These are phyloP conservation scores for Sycophaga agraensis DNA, from an alignment of 1,140 invertebrate species.

Conservation along the genomic window DNA sequence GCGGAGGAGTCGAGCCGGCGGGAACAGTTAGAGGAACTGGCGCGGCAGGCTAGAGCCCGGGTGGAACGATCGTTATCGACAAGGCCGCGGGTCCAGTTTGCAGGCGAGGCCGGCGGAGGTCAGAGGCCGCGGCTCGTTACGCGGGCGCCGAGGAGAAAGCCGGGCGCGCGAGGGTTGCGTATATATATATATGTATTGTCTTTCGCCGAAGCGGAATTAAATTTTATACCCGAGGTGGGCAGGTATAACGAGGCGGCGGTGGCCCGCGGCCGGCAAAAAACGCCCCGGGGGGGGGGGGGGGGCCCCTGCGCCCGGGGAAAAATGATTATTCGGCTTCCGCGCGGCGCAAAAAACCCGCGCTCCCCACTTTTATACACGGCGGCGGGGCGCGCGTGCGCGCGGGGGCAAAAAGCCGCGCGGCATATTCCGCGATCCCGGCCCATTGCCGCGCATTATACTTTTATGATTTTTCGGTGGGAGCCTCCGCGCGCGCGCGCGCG, in stretches of 20 bases:
- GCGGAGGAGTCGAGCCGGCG: too few species aligned
- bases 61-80: too few species aligned
- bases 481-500: too few species aligned
- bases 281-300: not conserved
- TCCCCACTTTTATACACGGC: conserved; percentile 16
- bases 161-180: conserved; percentile 10
- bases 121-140: too few species aligned
- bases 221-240: conserved; percentile 12
- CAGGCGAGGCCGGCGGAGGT: too few species aligned
- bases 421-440: not conserved
- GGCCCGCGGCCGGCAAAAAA: too few species aligned
- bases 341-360: conserved; percentile 19
- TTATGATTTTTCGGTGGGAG: conserved; percentile 15
- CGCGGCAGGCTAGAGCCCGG: too few species aligned
- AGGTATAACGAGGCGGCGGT: conserved; percentile 19
- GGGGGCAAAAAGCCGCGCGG: too few species aligned
- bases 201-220: conserved; percentile 26
- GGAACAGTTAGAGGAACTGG: too few species aligned
- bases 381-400: too few species aligned
- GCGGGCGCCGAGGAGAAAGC: conserved; percentile 3
- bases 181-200: too few species aligned
- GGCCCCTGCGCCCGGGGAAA: not conserved
- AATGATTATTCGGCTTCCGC: conserved; percentile 24
- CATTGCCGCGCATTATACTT: conserved; percentile 9
- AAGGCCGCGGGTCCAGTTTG: too few species aligned